These are phyloP conservation scores for Masticophis lateralis DNA, from an alignment of 2,797 vertebrate species.

Conservation along the genomic window DNA sequence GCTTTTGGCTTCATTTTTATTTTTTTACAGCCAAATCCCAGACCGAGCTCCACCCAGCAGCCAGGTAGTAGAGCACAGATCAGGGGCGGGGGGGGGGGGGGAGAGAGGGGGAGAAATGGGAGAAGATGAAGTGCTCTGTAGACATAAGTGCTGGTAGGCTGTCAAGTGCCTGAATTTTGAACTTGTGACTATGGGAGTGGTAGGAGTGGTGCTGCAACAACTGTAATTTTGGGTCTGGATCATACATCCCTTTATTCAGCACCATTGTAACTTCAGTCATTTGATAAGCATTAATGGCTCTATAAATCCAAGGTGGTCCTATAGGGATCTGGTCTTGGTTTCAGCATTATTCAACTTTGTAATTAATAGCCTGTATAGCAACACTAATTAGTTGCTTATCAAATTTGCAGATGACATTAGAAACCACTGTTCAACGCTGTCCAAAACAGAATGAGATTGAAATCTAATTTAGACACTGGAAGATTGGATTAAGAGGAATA, in stretches of 20 bases:
- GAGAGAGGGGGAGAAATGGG: too few relatives aligned
- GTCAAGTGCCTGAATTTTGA: not conserved
- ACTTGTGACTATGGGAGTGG: not conserved
- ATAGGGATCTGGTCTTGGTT: not conserved
- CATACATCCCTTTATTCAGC: not conserved
- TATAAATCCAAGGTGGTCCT: not conserved
- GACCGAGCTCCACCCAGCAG: too few relatives aligned
- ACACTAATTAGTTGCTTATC: not conserved
- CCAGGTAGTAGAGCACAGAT: too few relatives aligned
- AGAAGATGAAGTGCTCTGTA: not conserved
- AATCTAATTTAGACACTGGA: not conserved
- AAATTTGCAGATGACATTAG: not conserved
- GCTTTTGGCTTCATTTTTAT: too few relatives aligned
- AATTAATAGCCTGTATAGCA: not conserved
- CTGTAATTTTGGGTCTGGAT: not conserved
- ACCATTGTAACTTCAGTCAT: not conserved
- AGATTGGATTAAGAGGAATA: not conserved
- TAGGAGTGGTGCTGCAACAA: not conserved
- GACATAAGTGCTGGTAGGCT: not conserved
- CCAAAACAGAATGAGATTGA: not conserved
- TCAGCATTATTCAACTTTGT: not conserved
- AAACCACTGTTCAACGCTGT: not conserved
- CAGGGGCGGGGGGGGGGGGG: too few relatives aligned
- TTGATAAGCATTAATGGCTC: not conserved
- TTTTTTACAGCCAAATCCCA: too few relatives aligned